Conservation (phyloP, 2,797 vertebrate genomes). For the Hafferia zeledoni region DNA sequence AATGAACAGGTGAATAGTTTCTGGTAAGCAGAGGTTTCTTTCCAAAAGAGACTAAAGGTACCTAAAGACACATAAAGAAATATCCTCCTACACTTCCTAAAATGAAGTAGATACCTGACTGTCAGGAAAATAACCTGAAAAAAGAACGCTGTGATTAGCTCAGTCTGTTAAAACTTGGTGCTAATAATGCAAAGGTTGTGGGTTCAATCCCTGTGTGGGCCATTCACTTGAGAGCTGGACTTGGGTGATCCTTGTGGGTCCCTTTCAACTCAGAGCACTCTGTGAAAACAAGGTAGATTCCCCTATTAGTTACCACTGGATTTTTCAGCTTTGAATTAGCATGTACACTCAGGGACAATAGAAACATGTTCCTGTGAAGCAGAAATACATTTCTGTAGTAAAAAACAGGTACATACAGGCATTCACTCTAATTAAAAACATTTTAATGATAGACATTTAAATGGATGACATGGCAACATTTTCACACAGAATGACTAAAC, state of each 20-base stretch:
- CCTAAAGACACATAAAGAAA: neutral
- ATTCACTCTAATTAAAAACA: neutral
- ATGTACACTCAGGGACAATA: neutral
- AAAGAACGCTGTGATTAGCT: neutral
- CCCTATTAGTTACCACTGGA: neutral
- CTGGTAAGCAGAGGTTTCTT: neutral
- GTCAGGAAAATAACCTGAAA: neutral
- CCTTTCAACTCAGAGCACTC: neutral
- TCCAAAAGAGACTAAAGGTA: neutral
- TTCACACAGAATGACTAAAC: slow-evolving; percentile 28
- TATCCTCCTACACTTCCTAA: neutral
- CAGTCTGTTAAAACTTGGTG: neutral
- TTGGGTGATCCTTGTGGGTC: neutral
- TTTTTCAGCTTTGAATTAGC: neutral
- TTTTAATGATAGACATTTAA: slow-evolving; percentile 35
- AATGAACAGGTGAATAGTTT: neutral
- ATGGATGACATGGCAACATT: slow-evolving; percentile 43
- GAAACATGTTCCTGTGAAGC: neutral
- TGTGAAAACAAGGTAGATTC: neutral
- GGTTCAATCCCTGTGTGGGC: neutral
- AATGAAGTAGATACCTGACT: neutral
- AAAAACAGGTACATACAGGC: neutral
- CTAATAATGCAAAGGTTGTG: neutral
- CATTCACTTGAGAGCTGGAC: neutral
- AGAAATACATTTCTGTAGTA: neutral